These are phyloP conservation scores for Ophioderma brevispina DNA, from an alignment of 35 echinoderm and acorn worm genomes.

Conservation along the genomic window DNA sequence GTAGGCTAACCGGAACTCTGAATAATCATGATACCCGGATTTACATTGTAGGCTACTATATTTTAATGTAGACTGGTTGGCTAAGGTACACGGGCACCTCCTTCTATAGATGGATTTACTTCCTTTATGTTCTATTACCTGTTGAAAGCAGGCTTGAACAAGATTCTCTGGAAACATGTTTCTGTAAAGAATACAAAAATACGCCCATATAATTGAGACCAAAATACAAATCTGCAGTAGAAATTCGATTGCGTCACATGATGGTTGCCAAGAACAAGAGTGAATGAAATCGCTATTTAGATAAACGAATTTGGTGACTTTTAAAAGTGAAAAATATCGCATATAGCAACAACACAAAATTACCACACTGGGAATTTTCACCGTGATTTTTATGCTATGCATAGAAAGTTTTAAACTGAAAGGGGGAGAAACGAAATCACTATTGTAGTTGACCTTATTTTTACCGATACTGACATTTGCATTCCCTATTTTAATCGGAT, in stretches of 20 bases:
- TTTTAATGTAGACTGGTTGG: too few species aligned
- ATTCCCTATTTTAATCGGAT: too few species aligned
- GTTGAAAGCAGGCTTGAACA: conserved; percentile 88
- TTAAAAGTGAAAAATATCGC: neutral
- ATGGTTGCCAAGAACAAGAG: neutral
- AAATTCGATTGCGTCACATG: neutral
- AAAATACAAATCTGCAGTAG: neutral
- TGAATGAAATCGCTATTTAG: neutral
- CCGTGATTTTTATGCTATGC: neutral
- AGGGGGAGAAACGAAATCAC: too few species aligned
- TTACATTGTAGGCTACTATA: too few species aligned
- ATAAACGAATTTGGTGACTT: neutral
- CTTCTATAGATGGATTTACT: too few species aligned
- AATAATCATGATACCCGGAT: too few species aligned
- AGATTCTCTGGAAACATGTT: conserved; percentile 90
- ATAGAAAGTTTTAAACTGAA: too few species aligned
- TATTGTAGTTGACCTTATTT: too few species aligned
- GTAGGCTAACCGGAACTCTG: too few species aligned
- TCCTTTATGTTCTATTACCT: conserved; percentile 38
- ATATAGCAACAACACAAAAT: neutral
- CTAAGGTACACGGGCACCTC: too few species aligned
- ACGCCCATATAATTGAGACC: neutral
- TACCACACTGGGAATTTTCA: neutral
- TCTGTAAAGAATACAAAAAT: conserved; percentile 61
- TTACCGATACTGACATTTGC: too few species aligned